Percentiles rank a stretch among this genome's conserved stretches.
phyloP scores from a whole-genome alignment of 2,797 vertebrate genomes.

The Borostomias antarcticus region DNA sequence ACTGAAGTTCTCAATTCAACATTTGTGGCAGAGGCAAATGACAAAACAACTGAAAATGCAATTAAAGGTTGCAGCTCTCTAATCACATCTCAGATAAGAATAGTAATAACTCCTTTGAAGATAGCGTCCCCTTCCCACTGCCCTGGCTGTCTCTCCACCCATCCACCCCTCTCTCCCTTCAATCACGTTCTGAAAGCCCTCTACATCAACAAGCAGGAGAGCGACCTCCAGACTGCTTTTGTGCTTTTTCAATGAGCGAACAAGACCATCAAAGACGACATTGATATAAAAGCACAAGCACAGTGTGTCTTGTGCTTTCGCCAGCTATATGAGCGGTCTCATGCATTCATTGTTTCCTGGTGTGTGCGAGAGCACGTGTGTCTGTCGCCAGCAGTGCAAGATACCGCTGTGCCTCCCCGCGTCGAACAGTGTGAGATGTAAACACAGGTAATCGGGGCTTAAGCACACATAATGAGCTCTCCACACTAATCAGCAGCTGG shows the following conservation, averaged over 20 bases:
- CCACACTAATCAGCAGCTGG: constrained; percentile 34
- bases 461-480: constrained; percentile 47
- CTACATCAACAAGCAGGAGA: constrained; percentile 8
- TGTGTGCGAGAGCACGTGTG: constrained; percentile 8
- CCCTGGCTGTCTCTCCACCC: too few relatives aligned
- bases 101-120: constrained; percentile 19
- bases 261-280: constrained; percentile 3
- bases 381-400: constrained; percentile 25
- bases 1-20: not conserved
- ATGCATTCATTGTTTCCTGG: not conserved
- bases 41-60: not conserved
- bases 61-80: too few relatives aligned
- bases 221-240: not conserved
- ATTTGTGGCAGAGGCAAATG: not conserved
- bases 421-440: constrained; percentile 42
- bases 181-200: constrained; percentile 5
- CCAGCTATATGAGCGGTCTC: too few relatives aligned
- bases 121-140: not conserved
- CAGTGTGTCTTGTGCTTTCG: too few relatives aligned
- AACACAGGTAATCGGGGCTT: constrained; percentile 55
- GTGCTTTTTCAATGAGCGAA: constrained; percentile 23
- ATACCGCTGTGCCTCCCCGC: constrained; percentile 29
- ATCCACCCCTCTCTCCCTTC: not conserved
- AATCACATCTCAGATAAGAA: constrained; percentile 16
- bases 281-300: too few relatives aligned